A percentile compares a stretch with the other conserved stretches of the same genome.
These are phyloP conservation scores for Microtus ochrogaster DNA, from an alignment of 2,113 vertebrate species.

Conservation along the genomic window DNA sequence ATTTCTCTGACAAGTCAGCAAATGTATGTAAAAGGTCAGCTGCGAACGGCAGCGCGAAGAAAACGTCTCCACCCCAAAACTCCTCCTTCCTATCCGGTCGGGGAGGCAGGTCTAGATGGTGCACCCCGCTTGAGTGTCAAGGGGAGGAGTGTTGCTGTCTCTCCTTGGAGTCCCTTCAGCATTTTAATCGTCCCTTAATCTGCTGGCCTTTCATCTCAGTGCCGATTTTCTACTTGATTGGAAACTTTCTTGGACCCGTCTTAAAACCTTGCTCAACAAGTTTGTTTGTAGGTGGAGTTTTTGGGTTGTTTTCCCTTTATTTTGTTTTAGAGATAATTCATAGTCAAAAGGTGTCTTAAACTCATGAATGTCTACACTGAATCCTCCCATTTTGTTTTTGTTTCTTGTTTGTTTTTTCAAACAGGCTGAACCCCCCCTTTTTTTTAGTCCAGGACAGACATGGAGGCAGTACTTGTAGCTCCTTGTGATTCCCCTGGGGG, in stretches of 20 bases:
- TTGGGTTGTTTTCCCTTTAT: neutral
- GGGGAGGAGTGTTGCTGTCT: neutral
- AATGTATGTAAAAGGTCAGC: conserved; percentile 64
- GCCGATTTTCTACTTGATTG: neutral
- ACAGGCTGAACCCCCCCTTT: neutral
- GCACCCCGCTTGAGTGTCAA: neutral
- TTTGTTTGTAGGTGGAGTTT: neutral
- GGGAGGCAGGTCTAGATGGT: neutral
- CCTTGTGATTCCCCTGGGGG: neutral
- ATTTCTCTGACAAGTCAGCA: conserved; percentile 21
- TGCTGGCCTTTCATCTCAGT: neutral
- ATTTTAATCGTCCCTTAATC: neutral
- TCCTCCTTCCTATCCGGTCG: neutral
- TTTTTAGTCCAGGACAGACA: neutral
- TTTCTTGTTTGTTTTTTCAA: neutral
- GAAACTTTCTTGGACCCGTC: conserved; percentile 55
- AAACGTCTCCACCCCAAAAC: neutral
- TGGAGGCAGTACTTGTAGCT: neutral
- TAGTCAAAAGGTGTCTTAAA: neutral
- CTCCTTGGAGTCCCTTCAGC: neutral
- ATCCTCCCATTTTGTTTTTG: neutral
- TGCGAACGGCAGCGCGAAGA: neutral
- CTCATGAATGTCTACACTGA: neutral
- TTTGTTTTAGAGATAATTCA: conserved; percentile 19
- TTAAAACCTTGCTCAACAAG: conserved; percentile 50